Base-by-base conservation (phyloP, 2,888 invertebrate species). In the Eremobia ochroleuca region DNA sequence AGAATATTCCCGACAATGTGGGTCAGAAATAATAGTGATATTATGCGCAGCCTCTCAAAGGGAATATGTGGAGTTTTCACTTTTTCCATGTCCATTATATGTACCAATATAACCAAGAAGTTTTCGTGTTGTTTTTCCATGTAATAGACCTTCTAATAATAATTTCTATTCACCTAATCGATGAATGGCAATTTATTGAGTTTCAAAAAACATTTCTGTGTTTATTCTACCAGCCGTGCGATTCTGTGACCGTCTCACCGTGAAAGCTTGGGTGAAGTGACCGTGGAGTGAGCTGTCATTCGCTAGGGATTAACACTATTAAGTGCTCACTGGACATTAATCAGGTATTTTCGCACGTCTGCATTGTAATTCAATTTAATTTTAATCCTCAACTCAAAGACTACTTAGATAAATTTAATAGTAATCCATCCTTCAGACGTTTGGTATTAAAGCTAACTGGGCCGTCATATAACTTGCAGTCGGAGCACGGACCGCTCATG, bases 1-100 rank as follows among this genome's bases (percentile, higher is more conserved):
- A 77, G 67, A 68, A 77, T 72, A 73, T 71, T 59, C 58, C 59
- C 49, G 67, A 65, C 40, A 76, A 77, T 87, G 76, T 78, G 76
- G 85, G 76, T 76, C 82, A 69, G 40, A 74, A 77, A 77, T 86
- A 76, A 86, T 87, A 78, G 87, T 82, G n/a, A 82, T 78, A 87
- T 86, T 86, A 87, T 85, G 77, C 87, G 78, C 79, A 78, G 79
- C 18, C 43, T 46, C 73, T 52, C 79, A 86, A 85, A 87, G 74
- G 46, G 52, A 72, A 61, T 68, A 64, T 73, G 70, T 59, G 61
- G 65, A 64, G 75, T 62, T 83, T 86, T 73, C 37, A 71, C 87
- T 85, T 85, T n/a, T n/a, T n/a, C n/a, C n/a, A n/a, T n/a, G n/a
- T n/a, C n/a, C n/a, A n/a, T n/a, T n/a, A n/a, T n/a, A n/a, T n/a